phyloP scores from a whole-genome alignment of 2,113 vertebrate genomes.

The Harpagus bidentatus region DNA sequence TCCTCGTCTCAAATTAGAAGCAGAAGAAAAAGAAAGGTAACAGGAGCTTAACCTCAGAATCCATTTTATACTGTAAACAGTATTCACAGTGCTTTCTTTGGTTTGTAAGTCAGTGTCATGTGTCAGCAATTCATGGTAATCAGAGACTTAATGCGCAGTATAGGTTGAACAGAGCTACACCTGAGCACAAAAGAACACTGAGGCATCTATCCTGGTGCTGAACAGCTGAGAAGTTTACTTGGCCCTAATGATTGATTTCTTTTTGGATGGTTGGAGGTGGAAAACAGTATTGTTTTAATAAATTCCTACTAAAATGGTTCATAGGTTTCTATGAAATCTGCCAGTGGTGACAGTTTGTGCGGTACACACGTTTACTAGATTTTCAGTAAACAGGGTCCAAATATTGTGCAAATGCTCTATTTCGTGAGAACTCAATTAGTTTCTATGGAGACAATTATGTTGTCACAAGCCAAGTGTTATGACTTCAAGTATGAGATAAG shows the following conservation, averaged over 20 bases:
- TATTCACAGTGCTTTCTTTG: neutral
- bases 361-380: neutral
- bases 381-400: conserved; percentile 60
- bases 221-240: neutral
- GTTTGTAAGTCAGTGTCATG: neutral
- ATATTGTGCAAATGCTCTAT: conserved; percentile 49
- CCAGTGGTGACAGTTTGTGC: conserved; percentile 8
- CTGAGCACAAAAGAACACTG: neutral
- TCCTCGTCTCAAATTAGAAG: neutral
- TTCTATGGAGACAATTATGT: conserved; percentile 60
- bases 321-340: neutral
- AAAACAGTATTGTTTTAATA: neutral
- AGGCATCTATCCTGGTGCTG: neutral
- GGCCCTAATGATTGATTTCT: neutral
- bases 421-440: conserved; percentile 11
- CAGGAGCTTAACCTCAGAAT: neutral
- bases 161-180: neutral
- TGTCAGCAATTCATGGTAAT: neutral
- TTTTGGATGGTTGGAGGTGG: neutral
- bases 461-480: conserved; percentile 10
- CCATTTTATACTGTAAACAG: neutral
- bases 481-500: conserved; percentile 49
- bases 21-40: neutral
- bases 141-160: neutral
- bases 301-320: neutral